phyloP scores from a whole-genome alignment of 2,888 invertebrate species.

The Athetis lepigone region DNA sequence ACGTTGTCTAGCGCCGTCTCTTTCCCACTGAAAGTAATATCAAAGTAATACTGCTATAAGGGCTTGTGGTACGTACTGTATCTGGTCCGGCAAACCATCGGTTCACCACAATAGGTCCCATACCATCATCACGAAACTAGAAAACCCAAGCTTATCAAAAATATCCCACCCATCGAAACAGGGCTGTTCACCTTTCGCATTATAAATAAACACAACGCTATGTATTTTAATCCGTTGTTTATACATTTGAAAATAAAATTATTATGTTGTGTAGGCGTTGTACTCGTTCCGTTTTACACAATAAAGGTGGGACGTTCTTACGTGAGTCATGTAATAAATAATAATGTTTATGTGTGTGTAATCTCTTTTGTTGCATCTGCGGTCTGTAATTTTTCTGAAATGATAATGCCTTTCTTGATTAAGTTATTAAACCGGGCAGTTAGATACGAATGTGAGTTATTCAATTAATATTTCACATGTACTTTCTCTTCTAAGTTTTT shows the following conservation, averaged over 20 bases:
- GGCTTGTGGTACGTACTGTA: too few relatives aligned
- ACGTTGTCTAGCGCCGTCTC: too few relatives aligned
- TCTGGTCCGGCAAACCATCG: too few relatives aligned
- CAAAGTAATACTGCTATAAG: too few relatives aligned
- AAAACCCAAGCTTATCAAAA: neutral
- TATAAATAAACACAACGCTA: constrained; percentile 19
- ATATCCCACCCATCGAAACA: neutral
- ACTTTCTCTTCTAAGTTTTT: too few relatives aligned
- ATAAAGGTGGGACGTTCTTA: constrained; percentile 16
- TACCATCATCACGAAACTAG: too few relatives aligned
- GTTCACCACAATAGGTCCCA: too few relatives aligned
- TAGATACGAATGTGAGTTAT: too few relatives aligned
- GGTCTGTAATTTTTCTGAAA: neutral
- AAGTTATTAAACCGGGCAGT: too few relatives aligned
- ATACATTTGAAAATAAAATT: constrained; percentile 39
- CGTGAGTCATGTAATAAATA: constrained; percentile 10
- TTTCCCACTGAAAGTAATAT: too few relatives aligned
- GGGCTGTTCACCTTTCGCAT: constrained; percentile 7
- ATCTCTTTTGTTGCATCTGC: neutral
- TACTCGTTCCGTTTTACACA: constrained; percentile 47
- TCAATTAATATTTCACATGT: too few relatives aligned
- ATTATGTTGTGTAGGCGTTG: constrained; percentile 50
- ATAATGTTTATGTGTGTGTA: neutral
- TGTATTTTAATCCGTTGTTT: constrained; percentile 24
- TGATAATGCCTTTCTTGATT: too few relatives aligned